phyloP scores from a whole-genome alignment of 1,140 invertebrate species.

The Drosophila auraria region DNA sequence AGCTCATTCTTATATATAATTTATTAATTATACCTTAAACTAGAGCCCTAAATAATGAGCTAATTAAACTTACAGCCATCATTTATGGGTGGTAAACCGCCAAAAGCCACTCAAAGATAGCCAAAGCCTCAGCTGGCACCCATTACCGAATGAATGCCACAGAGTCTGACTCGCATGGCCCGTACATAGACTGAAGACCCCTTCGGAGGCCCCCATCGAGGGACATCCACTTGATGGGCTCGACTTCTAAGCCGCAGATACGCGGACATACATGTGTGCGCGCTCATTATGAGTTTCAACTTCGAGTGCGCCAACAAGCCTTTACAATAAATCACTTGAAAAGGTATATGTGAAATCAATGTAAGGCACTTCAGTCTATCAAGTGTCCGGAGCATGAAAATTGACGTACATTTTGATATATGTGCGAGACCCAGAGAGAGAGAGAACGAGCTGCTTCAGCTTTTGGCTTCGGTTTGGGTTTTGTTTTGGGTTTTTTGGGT shows the following conservation, averaged over 20 bases:
- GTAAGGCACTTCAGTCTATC: constrained; percentile 82
- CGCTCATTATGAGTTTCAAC: constrained; percentile 72
- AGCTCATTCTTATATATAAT: no score
- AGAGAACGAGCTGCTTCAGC: constrained; percentile 9
- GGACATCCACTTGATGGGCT: constrained; percentile 20
- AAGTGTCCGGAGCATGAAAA: constrained; percentile 82
- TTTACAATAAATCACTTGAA: constrained; percentile 83
- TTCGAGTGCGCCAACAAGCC: constrained; percentile 78
- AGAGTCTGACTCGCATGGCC: constrained; percentile 1
- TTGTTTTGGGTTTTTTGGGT: constrained; percentile 14
- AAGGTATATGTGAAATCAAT: constrained; percentile 80
- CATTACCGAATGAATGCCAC: background rate
- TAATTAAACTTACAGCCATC: background rate
- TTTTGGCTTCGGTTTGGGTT: constrained; percentile 4
- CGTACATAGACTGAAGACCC: background rate
- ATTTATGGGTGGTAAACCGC: no score
- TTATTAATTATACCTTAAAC: no score
- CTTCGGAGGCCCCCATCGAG: background rate
- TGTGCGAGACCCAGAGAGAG: constrained; percentile 12
- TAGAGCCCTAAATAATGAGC: no score
- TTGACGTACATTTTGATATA: constrained; percentile 84
- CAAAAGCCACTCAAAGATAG: no score
- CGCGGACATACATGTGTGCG: constrained; percentile 41
- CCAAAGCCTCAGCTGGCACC: no score
- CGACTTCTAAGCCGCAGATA: constrained; percentile 42